Evolutionary conservation across 2,797 vertebrate species (phyloP).

Genomic region (Alauda arvensis): DNA sequence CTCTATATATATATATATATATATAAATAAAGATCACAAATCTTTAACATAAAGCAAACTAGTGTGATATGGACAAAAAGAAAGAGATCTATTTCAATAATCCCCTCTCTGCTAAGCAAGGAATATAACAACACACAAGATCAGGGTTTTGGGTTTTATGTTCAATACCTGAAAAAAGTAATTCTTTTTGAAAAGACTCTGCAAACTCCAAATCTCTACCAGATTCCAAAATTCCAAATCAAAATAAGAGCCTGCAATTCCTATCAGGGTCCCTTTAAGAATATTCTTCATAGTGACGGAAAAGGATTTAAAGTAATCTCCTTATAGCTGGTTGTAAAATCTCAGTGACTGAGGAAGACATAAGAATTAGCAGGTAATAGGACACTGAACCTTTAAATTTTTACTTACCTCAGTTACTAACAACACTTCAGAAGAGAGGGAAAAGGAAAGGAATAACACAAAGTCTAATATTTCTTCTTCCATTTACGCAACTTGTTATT

Average conservation of each 20-base stretch:
- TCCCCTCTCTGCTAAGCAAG: not conserved
- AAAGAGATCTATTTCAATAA: not conserved
- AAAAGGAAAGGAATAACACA: not conserved
- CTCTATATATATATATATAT: too few relatives aligned
- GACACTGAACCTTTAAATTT: not conserved
- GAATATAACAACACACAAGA: not conserved
- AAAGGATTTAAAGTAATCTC: constrained; percentile 4
- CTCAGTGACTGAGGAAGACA: not conserved
- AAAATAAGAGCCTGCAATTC: not conserved
- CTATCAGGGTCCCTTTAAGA: not conserved
- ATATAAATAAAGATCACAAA: not conserved
- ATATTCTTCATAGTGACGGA: not conserved
- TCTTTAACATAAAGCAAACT: not conserved
- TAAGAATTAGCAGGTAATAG: not conserved
- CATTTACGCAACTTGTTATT: not conserved
- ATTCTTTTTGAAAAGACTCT: not conserved
- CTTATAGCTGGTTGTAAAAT: not conserved
- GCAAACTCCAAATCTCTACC: not conserved
- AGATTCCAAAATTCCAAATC: not conserved
- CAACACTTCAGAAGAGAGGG: not conserved
- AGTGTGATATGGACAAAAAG: not conserved
- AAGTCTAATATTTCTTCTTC: constrained; percentile 13
- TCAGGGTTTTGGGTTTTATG: rapidly evolving
- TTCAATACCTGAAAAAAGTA: not conserved
- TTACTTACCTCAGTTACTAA: not conserved